phyloP scores from a whole-genome alignment of 1,140 invertebrate genomes.

The Temnothorax longispinosus region DNA sequence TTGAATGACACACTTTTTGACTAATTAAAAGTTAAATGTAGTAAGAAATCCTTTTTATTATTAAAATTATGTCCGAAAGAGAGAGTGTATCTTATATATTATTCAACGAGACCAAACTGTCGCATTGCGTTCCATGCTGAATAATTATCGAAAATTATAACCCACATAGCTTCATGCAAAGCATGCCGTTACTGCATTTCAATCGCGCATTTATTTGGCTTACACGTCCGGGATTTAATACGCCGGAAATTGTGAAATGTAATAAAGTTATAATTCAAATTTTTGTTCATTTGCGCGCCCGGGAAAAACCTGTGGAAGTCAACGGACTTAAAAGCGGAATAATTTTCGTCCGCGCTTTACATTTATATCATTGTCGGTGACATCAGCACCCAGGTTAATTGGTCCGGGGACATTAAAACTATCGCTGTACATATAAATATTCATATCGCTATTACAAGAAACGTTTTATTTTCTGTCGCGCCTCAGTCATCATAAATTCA shows the following conservation, averaged over 20 bases:
- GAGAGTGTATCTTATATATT: not conserved
- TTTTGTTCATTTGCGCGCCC: conserved; percentile 8
- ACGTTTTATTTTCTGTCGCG: conserved; percentile 32
- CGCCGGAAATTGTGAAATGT: not conserved
- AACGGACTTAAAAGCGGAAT: not conserved
- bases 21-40: not conserved
- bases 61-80: not conserved
- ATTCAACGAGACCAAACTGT: conserved; percentile 6
- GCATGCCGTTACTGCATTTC: not conserved
- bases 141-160: conserved; percentile 32
- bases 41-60: not conserved
- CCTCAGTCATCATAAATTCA: conserved; percentile 47
- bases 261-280: conserved; percentile 21
- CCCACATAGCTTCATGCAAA: conserved; percentile 6
- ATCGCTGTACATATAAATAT: conserved; percentile 35
- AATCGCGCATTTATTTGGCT: conserved; percentile 17
- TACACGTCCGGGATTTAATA: conserved; percentile 1
- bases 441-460: conserved; percentile 29
- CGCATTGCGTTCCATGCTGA: not conserved
- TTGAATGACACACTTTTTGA: not conserved
- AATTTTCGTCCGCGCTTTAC: not conserved
- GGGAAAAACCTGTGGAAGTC: not conserved
- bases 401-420: conserved; percentile 29
- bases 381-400: conserved; percentile 16
- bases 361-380: conserved; percentile 29